A percentile compares a stretch with the other conserved stretches of the same genome.
Conservation (phyloP, 64 coral and sea anemone genomes). For the Astreopora myriophthalma region DNA sequence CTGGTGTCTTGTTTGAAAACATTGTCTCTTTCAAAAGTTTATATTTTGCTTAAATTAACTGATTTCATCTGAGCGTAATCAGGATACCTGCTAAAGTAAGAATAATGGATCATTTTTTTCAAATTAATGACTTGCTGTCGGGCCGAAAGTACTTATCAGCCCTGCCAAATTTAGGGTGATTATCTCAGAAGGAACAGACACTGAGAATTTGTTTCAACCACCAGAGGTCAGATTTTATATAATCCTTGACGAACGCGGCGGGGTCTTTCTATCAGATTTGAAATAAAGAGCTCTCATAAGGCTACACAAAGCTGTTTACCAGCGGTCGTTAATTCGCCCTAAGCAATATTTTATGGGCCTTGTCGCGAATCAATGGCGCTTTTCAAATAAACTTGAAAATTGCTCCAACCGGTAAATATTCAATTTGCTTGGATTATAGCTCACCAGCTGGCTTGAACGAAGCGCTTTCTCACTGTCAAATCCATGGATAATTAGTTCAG, state of each 20-base stretch:
- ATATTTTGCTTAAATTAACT: background rate
- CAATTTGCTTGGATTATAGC: background rate
- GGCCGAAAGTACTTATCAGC: too few species aligned
- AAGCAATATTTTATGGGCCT: background rate
- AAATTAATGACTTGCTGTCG: too few species aligned
- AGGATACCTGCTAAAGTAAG: background rate
- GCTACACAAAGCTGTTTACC: constrained; percentile 8
- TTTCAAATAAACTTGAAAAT: background rate
- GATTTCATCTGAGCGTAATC: background rate
- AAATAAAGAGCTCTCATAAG: background rate
- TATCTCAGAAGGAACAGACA: background rate
- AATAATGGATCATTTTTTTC: background rate
- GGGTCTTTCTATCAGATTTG: constrained; percentile 17
- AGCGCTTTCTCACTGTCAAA: background rate
- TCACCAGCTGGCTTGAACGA: background rate
- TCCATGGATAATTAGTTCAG: background rate
- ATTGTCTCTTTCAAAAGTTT: background rate
- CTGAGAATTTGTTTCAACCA: background rate
- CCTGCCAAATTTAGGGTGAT: too few species aligned
- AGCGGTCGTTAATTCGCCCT: background rate
- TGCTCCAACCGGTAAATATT: background rate
- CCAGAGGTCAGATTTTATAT: background rate
- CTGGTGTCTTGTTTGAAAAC: background rate
- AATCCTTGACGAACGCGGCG: background rate
- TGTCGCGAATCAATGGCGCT: background rate